phyloP scores from a whole-genome alignment of 1,140 invertebrate species.

The Probaryconus sp. region DNA sequence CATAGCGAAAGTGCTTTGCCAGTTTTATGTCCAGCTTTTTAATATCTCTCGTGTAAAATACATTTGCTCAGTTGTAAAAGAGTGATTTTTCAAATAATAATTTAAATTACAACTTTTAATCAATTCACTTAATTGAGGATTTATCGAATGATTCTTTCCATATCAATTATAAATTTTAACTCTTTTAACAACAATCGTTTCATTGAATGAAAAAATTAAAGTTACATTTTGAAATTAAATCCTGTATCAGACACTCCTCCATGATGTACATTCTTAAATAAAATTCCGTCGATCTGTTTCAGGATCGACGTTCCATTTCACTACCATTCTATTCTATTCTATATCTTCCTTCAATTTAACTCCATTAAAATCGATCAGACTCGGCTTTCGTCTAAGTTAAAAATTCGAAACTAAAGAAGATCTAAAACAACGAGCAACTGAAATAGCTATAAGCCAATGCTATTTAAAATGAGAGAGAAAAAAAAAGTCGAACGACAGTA shows the following conservation, averaged over 20 bases:
- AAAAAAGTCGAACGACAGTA: constrained; percentile 4
- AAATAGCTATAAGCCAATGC: neutral
- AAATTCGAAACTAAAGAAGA: constrained; percentile 21
- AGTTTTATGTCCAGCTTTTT: constrained; percentile 34
- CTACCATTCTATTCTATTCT: constrained; percentile 14
- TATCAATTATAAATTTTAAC: too few relatives aligned
- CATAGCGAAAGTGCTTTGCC: constrained; percentile 29
- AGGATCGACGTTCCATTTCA: constrained; percentile 44
- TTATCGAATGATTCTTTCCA: too few relatives aligned
- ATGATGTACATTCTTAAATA: constrained; percentile 40
- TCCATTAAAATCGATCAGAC: constrained; percentile 48
- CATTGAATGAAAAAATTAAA: too few relatives aligned
- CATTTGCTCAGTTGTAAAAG: too few relatives aligned
- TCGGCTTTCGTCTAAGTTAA: constrained; percentile 25
- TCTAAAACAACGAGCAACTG: neutral
- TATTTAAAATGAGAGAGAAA: neutral
- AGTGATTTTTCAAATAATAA: neutral
- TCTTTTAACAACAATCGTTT: too few relatives aligned
- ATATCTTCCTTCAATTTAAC: constrained; percentile 42
- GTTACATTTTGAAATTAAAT: too few relatives aligned
- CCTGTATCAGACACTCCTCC: constrained; percentile 26
- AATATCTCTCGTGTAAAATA: constrained; percentile 9
- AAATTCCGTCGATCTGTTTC: constrained; percentile 43
- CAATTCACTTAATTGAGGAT: neutral
- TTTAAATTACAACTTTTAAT: constrained; percentile 15